Percentiles rank a stretch among this genome's conserved stretches.
Conservation (phyloP, 2,888 invertebrate species). For the Apotomis capreana region DNA sequence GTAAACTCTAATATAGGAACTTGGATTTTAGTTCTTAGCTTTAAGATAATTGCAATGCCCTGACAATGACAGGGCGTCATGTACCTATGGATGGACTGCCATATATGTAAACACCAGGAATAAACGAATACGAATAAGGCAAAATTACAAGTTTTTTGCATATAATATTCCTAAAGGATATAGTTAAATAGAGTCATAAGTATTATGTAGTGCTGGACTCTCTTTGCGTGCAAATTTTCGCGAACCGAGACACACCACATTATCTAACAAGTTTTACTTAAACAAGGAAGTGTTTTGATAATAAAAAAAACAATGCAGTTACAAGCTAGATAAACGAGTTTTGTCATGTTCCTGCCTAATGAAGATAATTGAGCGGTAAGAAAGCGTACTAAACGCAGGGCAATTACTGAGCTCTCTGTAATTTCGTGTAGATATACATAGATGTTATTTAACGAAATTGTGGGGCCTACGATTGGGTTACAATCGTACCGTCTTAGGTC, state of each 20-base stretch:
- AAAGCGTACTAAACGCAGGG: constrained; percentile 2
- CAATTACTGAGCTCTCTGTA: neutral
- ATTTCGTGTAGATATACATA: constrained; percentile 7
- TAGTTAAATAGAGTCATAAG: too few species aligned
- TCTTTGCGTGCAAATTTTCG: too few species aligned
- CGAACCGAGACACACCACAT: neutral
- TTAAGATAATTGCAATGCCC: too few species aligned
- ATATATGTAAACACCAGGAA: too few species aligned
- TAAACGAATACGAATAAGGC: too few species aligned
- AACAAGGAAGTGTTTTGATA: neutral
- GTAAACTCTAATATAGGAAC: too few species aligned
- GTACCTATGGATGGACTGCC: too few species aligned
- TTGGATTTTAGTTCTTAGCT: too few species aligned
- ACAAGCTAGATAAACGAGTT: constrained; percentile 7
- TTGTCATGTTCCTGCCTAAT: constrained; percentile 11
- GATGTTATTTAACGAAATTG: constrained; percentile 2
- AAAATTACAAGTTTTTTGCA: too few species aligned
- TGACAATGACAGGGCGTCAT: too few species aligned
- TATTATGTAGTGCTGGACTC: too few species aligned
- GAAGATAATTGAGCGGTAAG: constrained; percentile 12
- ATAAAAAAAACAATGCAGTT: constrained; percentile 13
- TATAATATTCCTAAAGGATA: too few species aligned
- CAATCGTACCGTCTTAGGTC: neutral
- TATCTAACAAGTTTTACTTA: neutral
- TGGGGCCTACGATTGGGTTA: neutral